These are phyloP conservation scores for Eurosta solidaginis DNA, from an alignment of 1,140 invertebrate species.

Conservation along the genomic window DNA sequence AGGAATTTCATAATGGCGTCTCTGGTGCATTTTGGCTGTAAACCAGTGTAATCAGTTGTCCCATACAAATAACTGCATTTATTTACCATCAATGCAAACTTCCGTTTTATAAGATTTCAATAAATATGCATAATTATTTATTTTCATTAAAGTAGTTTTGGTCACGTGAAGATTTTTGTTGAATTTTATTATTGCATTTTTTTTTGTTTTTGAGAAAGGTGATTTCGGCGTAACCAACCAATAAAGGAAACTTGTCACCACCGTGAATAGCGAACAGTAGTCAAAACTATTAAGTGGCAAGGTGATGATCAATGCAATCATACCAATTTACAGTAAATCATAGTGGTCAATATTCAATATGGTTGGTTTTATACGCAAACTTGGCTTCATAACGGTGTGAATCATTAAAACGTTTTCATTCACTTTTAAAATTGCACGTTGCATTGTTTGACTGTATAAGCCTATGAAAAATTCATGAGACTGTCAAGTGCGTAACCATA, in stretches of 20 bases:
- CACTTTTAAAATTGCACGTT: not conserved
- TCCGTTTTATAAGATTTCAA: no score
- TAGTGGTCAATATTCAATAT: no score
- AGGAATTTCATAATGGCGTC: no score
- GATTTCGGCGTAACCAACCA: not conserved
- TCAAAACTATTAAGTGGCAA: not conserved
- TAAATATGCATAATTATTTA: no score
- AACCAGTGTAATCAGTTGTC: no score
- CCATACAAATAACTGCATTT: no score
- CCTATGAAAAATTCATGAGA: constrained; percentile 13
- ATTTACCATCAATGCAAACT: no score
- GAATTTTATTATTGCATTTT: not conserved
- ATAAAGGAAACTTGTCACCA: constrained; percentile 7
- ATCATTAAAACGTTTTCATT: constrained; percentile 25
- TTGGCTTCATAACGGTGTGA: not conserved
- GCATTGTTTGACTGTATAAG: not conserved
- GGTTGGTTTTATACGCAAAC: not conserved
- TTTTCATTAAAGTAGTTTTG: not conserved
- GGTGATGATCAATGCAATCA: not conserved
- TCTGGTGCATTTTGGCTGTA: no score
- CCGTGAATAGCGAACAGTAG: not conserved
- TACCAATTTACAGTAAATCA: not conserved
- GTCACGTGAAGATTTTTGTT: no score
- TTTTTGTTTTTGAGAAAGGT: not conserved
- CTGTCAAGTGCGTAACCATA: not conserved